These are phyloP conservation scores for Acanthaster planci DNA, from an alignment of 35 echinoderm and acorn worm species.

Conservation along the genomic window DNA sequence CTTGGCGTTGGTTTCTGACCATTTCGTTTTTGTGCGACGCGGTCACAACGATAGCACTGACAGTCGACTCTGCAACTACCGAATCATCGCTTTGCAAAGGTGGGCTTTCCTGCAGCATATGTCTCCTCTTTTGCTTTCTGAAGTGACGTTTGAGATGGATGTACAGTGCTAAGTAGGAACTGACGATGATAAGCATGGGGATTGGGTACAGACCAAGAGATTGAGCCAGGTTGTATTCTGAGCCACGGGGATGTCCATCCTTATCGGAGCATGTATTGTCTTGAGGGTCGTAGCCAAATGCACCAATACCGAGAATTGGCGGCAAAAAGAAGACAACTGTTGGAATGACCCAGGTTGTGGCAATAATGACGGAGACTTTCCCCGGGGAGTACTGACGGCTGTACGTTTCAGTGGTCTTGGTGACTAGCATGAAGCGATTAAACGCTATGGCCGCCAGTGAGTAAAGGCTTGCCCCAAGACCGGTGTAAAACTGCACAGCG, in stretches of 20 bases:
- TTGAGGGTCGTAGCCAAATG: constrained; percentile 7
- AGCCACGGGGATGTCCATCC: constrained; percentile 1
- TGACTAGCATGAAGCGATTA: constrained; percentile 61
- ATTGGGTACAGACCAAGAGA: background rate
- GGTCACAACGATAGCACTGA: background rate
- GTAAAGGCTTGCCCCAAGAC: constrained; percentile 64
- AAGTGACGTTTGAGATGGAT: constrained; percentile 50
- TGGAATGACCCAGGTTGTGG: constrained; percentile 64
- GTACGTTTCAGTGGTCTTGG: constrained; percentile 36
- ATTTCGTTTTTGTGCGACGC: background rate
- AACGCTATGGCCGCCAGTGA: constrained; percentile 63
- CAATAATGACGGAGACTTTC: constrained; percentile 39
- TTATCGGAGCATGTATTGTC: constrained; percentile 23
- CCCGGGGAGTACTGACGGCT: constrained; percentile 19
- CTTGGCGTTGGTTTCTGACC: background rate
- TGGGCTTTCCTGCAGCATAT: background rate
- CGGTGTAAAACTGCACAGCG: constrained; percentile 52
- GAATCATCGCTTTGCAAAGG: background rate
- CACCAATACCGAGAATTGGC: constrained; percentile 21
- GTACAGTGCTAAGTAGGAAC: constrained; percentile 5
- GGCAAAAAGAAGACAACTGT: background rate
- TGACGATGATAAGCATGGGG: constrained; percentile 17
- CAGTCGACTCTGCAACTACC: background rate
- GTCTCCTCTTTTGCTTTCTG: constrained; percentile 5
- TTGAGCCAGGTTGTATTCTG: constrained; percentile 25